Base-by-base conservation (phyloP, 2,888 invertebrate genomes). In the Euproctis similis region DNA sequence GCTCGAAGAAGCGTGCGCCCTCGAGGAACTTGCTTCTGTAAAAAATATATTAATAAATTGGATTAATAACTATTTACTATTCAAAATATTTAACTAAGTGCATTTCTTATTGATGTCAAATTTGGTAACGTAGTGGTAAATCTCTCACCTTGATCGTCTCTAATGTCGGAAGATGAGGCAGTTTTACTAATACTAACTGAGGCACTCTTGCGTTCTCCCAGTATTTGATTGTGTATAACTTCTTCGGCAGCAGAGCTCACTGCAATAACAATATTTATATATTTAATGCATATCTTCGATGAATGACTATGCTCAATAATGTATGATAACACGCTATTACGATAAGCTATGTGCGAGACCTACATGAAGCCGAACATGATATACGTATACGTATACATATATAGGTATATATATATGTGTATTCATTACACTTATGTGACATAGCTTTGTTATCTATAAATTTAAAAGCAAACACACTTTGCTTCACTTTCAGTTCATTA, bases 11-110 rank as follows among this genome's bases (percentile, higher is more conserved):
- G 55, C 63, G 35, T 71, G 64, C 24, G 64, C 59, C 54, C 72
- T 80, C 11, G 81, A 82, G 30, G 76, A 71, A 44, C 77, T 63
- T 21, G 80, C 66, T 66, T 81, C 82, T 82, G 73, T 39, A 44
- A 63, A 48, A 36, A 43, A 44, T 37, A 35, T 36, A 19, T 8
- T n/a, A 4, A 19, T 8, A 19, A 8, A 4, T 8, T 19, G n/a
- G n/a, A n/a, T n/a, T n/a, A n/a, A n/a, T n/a, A n/a, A n/a, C n/a
- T n/a, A n/a, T n/a, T n/a, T n/a, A n/a, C n/a, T n/a, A n/a, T n/a
- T n/a, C n/a, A n/a, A n/a, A n/a, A n/a, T n/a, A n/a, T n/a, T n/a
- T n/a, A n/a, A n/a, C n/a, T n/a, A n/a, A n/a, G n/a, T n/a, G n/a
- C n/a, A n/a, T n/a, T n/a, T n/a, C n/a, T n/a, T n/a, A n/a, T n/a